Percentiles rank a stretch among this genome's conserved stretches.
These are phyloP conservation scores for Squalus acanthias DNA, from an alignment of 2,797 vertebrate genomes.

Conservation along the genomic window DNA sequence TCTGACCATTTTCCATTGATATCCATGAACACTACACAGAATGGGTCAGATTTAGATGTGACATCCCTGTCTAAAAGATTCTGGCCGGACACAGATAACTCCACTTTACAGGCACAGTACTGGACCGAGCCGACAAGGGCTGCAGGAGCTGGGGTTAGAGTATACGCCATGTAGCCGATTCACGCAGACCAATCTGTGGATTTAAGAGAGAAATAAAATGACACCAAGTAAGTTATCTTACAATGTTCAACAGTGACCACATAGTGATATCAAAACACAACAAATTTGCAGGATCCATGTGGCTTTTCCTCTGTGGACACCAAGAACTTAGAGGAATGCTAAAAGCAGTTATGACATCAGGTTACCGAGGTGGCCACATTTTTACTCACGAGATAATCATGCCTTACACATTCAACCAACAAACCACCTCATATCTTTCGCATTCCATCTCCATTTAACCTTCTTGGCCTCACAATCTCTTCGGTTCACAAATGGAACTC, in stretches of 20 bases:
- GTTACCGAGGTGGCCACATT: too few relatives aligned
- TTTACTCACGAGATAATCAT: too few relatives aligned
- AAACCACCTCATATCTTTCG: too few relatives aligned
- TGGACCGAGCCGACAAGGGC: constrained; percentile 63
- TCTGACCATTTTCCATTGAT: constrained; percentile 84
- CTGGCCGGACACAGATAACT: constrained; percentile 78
- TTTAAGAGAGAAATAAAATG: neutral
- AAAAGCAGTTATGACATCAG: too few relatives aligned
- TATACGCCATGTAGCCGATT: constrained; percentile 74
- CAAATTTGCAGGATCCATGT: neutral
- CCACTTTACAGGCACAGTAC: constrained; percentile 84
- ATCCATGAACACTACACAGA: constrained; percentile 92
- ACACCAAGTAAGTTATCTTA: neutral
- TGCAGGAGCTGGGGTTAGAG: constrained; percentile 51
- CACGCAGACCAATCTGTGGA: neutral
- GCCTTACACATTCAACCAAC: too few relatives aligned
- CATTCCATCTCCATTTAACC: too few relatives aligned
- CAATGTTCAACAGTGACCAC: neutral
- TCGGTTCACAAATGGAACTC: too few relatives aligned
- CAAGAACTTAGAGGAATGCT: too few relatives aligned
- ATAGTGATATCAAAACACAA: neutral
- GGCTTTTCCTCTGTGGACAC: neutral
- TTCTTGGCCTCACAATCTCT: too few relatives aligned
- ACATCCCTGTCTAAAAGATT: constrained; percentile 91
- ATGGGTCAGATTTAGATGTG: constrained; percentile 94